Evolutionary conservation across 1,140 invertebrate species (phyloP), one percentile per base, ranked within the genome.

Genomic region (Goniozus legneri): DNA sequence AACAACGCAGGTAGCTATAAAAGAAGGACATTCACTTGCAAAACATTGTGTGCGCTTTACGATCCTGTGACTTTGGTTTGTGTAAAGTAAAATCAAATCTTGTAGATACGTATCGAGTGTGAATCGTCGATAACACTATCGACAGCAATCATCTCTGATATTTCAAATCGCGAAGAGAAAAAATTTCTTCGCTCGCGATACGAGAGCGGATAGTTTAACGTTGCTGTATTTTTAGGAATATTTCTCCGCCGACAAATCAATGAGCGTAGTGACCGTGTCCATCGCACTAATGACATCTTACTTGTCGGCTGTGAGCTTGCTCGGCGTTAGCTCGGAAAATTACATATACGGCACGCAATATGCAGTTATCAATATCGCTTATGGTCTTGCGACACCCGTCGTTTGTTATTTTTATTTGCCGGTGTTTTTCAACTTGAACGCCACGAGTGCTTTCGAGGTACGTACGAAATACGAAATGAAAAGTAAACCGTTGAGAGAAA

Each of bases 241-340:
- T 60, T 79, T 94, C 50, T 63, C 91, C 50, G 92, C 87, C 0
- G 84, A 91, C 59, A 79, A 83, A 37, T 85, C 84, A 32, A 89
- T 93, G 86, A 76, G 80, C n/a, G 77, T 91, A 38, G 62, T 76
- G 10, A 90, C 91, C 0, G 90, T 95, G 1, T 87, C 89, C 3
- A 86, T 94, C 49, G 92, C 88, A 12, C 71, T 95, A 8, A 92
- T 92, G 88, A 89, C 92, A n/a, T 93, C 90, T 48, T 96, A 95
- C 65, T 91, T 97, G 84, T 95, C 92, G 2, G 91, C 93, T 13
- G 85, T 96, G 14, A 93, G 92, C 10, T 73, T 97, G 19, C 77
- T 97, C 6, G 94, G 93, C n/a, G 86, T 93, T 0, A 85, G 87
- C 2, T 82, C 87, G 20, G 92, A 95, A 73, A 92, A 86, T 69